Evolutionary conservation across 2,888 invertebrate species (phyloP), one percentile per base, ranked within the genome.

Genomic region (Arctia plantaginis): DNA sequence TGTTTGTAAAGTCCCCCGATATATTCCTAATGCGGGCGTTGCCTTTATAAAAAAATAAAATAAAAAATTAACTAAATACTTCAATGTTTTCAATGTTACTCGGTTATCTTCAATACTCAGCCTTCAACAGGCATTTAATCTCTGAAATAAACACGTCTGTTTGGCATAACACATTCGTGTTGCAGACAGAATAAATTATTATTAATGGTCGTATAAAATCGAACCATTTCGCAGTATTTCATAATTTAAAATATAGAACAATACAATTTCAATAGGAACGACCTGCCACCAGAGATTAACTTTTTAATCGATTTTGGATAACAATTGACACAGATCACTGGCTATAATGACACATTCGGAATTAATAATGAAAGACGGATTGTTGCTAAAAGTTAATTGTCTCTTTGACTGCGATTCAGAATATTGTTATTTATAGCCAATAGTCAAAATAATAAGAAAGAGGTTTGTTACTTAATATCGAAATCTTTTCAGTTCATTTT

Each of bases 101-200:
- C 85, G 86, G 90, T 89, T 93, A 92, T 93, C 93, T 86, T 86
- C 83, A 81, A 83, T 86, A 86, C 82, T 81, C 92, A 93, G 90
- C 82, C 89, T 79, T 79, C 73, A 80, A 77, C 80, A 79, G 83
- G 78, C 87, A 87, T 92, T 89, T 90, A 92, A 90, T 91, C 88
- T 88, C 84, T 84, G 77, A 82, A 85, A 87, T 86, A 84, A 89
- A 90, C 85, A 87, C 86, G 85, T 85, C 77, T 80, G 77, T 80
- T 78, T 79, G 79, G 81, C 85, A 86, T 79, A 82, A 80, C 83
- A n/a, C n/a, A 72, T 82, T 84, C 77, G 75, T 73, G 81, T 78
- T 80, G 79, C 82, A 83, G 87, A 88, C 83, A 86, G 81, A 85
- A 81, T 70, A 59, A 77, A 70, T 72, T 12, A n/a, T n/a, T n/a